Conservation (phyloP, 2,888 invertebrate genomes). For the Leucophenga montana region DNA sequence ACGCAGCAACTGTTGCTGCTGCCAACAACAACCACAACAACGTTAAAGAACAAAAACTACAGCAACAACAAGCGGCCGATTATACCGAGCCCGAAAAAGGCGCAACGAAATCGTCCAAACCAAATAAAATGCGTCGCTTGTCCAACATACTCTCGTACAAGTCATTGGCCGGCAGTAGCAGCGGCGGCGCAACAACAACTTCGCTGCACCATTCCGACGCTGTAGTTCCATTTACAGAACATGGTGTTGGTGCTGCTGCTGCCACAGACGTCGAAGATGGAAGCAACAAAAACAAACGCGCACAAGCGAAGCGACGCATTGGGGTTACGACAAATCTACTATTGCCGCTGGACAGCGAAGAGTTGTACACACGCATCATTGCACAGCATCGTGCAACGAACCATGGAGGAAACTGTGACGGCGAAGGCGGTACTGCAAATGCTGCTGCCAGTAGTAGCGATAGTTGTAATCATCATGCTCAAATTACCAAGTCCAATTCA, state of each 20-base stretch:
- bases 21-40: slow-evolving; percentile 27
- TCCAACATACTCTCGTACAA: slow-evolving; percentile 72
- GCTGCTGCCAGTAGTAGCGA: slow-evolving; percentile 38
- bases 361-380: slow-evolving; percentile 71
- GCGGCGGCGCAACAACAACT: not conserved
- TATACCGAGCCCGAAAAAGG: slow-evolving; percentile 37
- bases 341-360: slow-evolving; percentile 70
- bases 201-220: too few species aligned
- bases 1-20: slow-evolving; percentile 23
- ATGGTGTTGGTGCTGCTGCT: not conserved
- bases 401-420: slow-evolving; percentile 8
- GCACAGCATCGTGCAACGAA: slow-evolving; percentile 56
- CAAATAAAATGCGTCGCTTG: slow-evolving; percentile 70
- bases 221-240: slow-evolving; percentile 32
- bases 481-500: slow-evolving; percentile 71
- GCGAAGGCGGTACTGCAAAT: not conserved
- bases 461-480: slow-evolving; percentile 39
- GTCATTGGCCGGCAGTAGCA: slow-evolving; percentile 13
- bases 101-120: slow-evolving; percentile 52
- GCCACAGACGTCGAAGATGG: slow-evolving; percentile 32
- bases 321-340: slow-evolving; percentile 60
- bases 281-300: slow-evolving; percentile 43
- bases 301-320: slow-evolving; percentile 57
- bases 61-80: slow-evolving; percentile 42
- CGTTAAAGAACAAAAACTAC: slow-evolving; percentile 25